Conservation (phyloP, 2,888 invertebrate genomes). For the Cloeon dipterum region DNA sequence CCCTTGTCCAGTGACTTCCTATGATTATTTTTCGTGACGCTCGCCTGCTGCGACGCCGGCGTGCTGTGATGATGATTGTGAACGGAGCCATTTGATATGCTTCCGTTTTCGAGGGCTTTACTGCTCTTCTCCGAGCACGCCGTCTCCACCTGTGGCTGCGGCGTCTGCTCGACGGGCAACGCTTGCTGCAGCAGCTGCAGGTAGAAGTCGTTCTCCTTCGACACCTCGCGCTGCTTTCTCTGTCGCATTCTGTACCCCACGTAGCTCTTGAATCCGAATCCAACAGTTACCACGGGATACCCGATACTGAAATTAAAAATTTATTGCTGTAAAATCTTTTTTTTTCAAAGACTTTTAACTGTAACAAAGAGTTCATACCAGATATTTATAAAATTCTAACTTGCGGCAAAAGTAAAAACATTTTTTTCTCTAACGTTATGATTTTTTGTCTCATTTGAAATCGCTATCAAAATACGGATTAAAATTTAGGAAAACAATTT, state of each 20-base stretch:
- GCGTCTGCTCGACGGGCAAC: slow-evolving; percentile 40
- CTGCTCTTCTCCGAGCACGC: not conserved
- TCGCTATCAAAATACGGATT: too few species aligned
- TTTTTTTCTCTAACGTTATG: too few species aligned
- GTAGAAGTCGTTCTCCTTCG: slow-evolving; percentile 88
- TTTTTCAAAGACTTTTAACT: too few species aligned
- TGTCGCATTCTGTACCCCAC: slow-evolving; percentile 73
- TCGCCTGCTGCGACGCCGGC: slow-evolving; percentile 13
- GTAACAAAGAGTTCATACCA: too few species aligned
- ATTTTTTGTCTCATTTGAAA: too few species aligned
- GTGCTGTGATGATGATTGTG: not conserved
- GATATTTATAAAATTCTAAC: too few species aligned
- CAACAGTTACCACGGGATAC: slow-evolving; percentile 86
- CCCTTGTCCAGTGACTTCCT: slow-evolving; percentile 28
- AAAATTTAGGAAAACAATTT: too few species aligned
- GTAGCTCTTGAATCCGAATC: slow-evolving; percentile 87
- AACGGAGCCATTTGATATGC: not conserved
- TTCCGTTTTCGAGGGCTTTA: slow-evolving; percentile 4
- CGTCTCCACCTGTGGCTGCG: slow-evolving; percentile 9
- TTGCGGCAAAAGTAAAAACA: too few species aligned
- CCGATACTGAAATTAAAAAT: slow-evolving; percentile 41
- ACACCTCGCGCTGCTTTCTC: slow-evolving; percentile 78
- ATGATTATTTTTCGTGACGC: slow-evolving; percentile 22
- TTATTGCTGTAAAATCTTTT: too few species aligned
- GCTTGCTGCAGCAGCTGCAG: slow-evolving; percentile 80